Evolutionary conservation across 2,797 vertebrate species (phyloP), one percentile per base, ranked within the genome.

Genomic region (Thaleichthys pacificus): DNA sequence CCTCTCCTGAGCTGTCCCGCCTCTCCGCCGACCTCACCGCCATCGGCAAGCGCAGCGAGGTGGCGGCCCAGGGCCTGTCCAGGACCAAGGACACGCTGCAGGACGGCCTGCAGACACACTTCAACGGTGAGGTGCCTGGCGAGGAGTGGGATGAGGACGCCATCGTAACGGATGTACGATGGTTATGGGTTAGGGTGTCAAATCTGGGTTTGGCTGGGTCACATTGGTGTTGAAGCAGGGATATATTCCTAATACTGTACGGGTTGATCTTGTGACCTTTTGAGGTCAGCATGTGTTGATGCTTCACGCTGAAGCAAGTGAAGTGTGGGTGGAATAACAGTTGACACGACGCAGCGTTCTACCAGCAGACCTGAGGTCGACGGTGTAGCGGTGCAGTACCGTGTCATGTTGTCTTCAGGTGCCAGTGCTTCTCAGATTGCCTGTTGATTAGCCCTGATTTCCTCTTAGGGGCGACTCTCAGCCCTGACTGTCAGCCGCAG

Each of bases 41-140:
- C 4, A 90, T 99, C 58, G 91, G 93, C 80, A 97, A 95, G 88
- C 93, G 94, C 49, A 95, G 96, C 0, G 96, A 99, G 82, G 88
- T 92, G 9, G 92, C 94, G 22, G 94, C 92, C 71, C 95, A 95
- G 75, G 83, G 92, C 64, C 95, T 95, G 74, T 89, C 89, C 82
- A 94, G 91, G 83, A 94, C 93, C 49, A 94, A 94, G 63, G 89
- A 90, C 77, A 86, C 77, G 83, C 90, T 99, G 68, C 96, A 98
- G 78, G 95, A 97, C 0, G 91, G 87, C 26, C 89, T 98, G 77
- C 95, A 97, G 88, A 94, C 94, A 71, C 91, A 91, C 79, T 96
- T 97, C 80, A 91, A 87, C 21, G 79, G 98, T 99, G 87, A 94
- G 91, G 28, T 0, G 61, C n/a, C 60, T 3, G n/a, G 8, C n/a